Percentiles rank a stretch among this genome's conserved stretches.
Conservation (phyloP, 2,888 invertebrate genomes). For the Autographa pulchrina region DNA sequence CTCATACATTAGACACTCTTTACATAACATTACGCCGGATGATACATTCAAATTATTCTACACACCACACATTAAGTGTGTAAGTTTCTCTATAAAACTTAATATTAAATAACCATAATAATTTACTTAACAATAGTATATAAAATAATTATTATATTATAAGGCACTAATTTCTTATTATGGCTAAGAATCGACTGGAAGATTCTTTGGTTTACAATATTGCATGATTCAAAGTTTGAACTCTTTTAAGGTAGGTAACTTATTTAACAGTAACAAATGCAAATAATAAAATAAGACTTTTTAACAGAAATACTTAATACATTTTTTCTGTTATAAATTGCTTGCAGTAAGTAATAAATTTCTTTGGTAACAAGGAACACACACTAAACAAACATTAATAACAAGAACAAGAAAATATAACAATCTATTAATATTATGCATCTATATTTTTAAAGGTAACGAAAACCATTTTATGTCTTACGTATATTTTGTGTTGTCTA, state of each 20-base stretch:
- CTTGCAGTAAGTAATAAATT: constrained; percentile 70
- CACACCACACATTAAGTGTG: constrained; percentile 50
- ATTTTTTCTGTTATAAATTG: constrained; percentile 69
- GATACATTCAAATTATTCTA: constrained; percentile 57
- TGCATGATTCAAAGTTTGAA: constrained; percentile 83
- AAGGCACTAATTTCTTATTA: constrained; percentile 77
- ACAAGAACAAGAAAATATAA: constrained; percentile 86
- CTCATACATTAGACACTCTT: constrained; percentile 69
- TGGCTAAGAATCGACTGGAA: constrained; percentile 84
- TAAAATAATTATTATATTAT: constrained; percentile 64
- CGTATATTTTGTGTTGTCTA: constrained; percentile 59
- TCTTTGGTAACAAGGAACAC: constrained; percentile 90
- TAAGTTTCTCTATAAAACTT: constrained; percentile 55
- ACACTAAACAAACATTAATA: constrained; percentile 85
- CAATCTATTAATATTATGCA: constrained; percentile 79
- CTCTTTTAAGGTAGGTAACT: constrained; percentile 85
- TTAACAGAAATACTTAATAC: constrained; percentile 80
- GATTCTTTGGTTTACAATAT: constrained; percentile 86
- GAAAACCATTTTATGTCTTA: constrained; percentile 74
- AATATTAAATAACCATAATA: constrained; percentile 71
- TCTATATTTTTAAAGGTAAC: constrained; percentile 59
- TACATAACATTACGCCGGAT: constrained; percentile 56
- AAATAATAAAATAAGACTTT: constrained; percentile 68
- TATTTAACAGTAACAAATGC: constrained; percentile 81
- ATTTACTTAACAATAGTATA: constrained; percentile 75